Percentiles rank a stretch among this genome's conserved stretches.
phyloP scores from a whole-genome alignment of 1,140 invertebrate genomes.

The Pissodes strobi region DNA sequence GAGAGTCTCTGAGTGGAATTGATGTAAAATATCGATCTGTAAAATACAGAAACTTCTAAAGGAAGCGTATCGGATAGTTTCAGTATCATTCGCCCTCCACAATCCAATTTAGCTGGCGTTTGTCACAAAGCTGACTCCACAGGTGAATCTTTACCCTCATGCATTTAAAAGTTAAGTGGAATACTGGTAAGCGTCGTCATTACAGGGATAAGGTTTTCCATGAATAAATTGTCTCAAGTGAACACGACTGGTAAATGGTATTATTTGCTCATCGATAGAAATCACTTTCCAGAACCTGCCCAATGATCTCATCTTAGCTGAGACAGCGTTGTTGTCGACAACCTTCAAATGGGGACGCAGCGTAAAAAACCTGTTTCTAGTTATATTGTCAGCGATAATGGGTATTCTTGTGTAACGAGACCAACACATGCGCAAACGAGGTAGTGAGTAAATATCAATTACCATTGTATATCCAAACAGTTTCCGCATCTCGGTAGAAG shows the following conservation, averaged over 20 bases:
- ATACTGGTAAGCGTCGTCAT: conserved; percentile 16
- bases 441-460: background rate
- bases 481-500: background rate
- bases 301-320: background rate
- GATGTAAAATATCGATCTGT: background rate
- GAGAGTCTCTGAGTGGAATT: conserved; percentile 18
- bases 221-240: conserved; percentile 8
- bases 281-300: background rate
- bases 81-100: background rate
- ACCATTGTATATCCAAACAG: background rate
- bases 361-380: background rate
- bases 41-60: background rate
- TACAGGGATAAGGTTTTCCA: conserved; percentile 14
- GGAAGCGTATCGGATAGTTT: background rate
- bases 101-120: background rate
- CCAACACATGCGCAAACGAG: background rate
- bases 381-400: background rate
- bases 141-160: background rate
- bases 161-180: conserved; percentile 27
- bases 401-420: background rate
- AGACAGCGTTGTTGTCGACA: background rate
- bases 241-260: conserved; percentile 3
- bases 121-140: background rate
- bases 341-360: background rate
- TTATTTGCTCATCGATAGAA: conserved; percentile 22